phyloP scores from a whole-genome alignment of 2,888 invertebrate genomes.

The Eupithecia dodoneata region DNA sequence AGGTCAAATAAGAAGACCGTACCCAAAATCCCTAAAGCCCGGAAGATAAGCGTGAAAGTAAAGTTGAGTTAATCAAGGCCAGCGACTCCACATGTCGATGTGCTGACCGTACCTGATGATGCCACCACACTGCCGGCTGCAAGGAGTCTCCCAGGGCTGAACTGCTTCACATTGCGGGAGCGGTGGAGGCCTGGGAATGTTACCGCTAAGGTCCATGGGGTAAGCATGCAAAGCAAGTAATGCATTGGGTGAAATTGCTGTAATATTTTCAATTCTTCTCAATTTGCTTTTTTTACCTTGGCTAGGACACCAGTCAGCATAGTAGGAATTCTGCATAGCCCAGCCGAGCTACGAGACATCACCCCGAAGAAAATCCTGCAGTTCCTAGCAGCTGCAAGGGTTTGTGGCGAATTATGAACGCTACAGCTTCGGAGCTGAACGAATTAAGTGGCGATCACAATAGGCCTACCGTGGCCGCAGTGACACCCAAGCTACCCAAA shows the following conservation, averaged over 20 bases:
- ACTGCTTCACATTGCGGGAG: slow-evolving; percentile 50
- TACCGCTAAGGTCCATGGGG: slow-evolving; percentile 6
- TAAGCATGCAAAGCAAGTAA: slow-evolving; percentile 26
- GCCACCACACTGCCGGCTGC: slow-evolving; percentile 74
- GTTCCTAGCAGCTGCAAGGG: no score
- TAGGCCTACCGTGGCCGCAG: no score
- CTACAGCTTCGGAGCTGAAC: no score
- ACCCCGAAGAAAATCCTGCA: no score
- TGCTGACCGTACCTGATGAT: slow-evolving; percentile 76
- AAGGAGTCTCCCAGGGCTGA: slow-evolving; percentile 70
- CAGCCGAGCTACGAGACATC: no score
- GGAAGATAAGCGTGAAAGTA: slow-evolving; percentile 63
- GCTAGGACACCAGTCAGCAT: not conserved
- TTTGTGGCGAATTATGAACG: no score
- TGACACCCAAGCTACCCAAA: no score
- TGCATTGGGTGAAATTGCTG: not conserved
- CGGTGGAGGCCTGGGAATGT: not conserved
- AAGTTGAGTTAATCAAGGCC: slow-evolving; percentile 64
- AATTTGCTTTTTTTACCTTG: not conserved
- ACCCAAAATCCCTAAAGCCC: slow-evolving; percentile 65
- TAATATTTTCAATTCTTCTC: not conserved
- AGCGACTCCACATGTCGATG: slow-evolving; percentile 59
- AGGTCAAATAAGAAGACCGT: slow-evolving; percentile 45
- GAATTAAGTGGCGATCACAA: no score
- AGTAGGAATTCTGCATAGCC: no score